These are phyloP conservation scores for Intellagama lesueurii DNA, from an alignment of 2,797 vertebrate genomes.

Conservation along the genomic window DNA sequence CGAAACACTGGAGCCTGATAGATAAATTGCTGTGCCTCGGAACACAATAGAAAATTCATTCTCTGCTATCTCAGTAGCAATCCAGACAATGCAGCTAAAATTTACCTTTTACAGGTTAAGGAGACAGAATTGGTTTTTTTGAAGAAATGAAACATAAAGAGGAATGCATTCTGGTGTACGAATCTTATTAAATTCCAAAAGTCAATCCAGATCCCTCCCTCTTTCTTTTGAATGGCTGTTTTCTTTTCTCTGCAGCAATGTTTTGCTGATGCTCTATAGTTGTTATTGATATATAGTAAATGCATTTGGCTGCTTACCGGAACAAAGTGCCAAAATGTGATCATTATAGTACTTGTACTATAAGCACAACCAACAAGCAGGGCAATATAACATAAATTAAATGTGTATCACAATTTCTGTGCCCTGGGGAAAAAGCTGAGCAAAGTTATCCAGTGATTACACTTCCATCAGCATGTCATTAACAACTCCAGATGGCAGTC, in stretches of 20 bases:
- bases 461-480: constrained; percentile 69
- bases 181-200: constrained; percentile 61
- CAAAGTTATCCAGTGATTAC: constrained; percentile 69
- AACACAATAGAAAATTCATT: constrained; percentile 49
- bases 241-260: constrained; percentile 56
- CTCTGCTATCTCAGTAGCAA: constrained; percentile 41
- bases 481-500: constrained; percentile 76
- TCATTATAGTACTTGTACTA: constrained; percentile 63
- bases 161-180: constrained; percentile 49
- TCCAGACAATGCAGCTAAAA: constrained; percentile 59
- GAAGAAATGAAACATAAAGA: constrained; percentile 21
- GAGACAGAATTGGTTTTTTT: constrained; percentile 45
- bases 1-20: constrained; percentile 49
- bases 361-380: constrained; percentile 66
- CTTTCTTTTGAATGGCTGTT: constrained; percentile 44
- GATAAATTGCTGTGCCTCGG: constrained; percentile 52
- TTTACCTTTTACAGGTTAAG: constrained; percentile 50
- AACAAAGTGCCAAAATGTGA: constrained; percentile 64
- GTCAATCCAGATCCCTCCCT: constrained; percentile 33
- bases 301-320: constrained; percentile 56
- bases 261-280: constrained; percentile 50
- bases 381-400: constrained; percentile 74
- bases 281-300: constrained; percentile 55
- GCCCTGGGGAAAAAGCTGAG: constrained; percentile 60
- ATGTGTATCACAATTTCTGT: constrained; percentile 67